Conservation (phyloP, 2,797 vertebrate genomes). For the Kryptopterus vitreolus region DNA sequence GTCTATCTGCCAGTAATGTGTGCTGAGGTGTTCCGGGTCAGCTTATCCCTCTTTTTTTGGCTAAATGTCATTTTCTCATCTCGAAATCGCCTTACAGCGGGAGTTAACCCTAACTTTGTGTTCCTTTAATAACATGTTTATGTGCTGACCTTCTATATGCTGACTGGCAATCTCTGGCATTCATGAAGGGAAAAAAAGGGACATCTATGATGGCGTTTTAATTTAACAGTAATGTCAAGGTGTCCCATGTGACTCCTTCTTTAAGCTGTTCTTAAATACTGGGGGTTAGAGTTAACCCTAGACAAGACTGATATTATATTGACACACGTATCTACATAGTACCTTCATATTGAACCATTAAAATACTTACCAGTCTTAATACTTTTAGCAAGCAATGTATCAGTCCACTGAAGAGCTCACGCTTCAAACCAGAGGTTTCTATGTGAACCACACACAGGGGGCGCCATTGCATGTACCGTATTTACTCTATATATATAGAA, state of each 20-base stretch:
- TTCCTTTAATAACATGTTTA: conserved; percentile 24
- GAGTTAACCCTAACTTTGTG: conserved; percentile 43
- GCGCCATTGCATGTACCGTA: too few relatives aligned
- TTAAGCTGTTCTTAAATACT: background rate
- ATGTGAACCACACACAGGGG: too few relatives aligned
- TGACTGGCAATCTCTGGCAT: background rate
- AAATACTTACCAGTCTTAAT: background rate
- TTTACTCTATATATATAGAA: too few relatives aligned
- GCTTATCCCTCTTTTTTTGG: conserved; percentile 42
- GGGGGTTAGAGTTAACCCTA: too few relatives aligned
- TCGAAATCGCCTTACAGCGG: conserved; percentile 28
- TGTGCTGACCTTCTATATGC: conserved; percentile 8
- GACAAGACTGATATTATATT: background rate
- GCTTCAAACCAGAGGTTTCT: background rate
- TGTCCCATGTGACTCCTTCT: background rate
- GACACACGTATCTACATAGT: background rate
- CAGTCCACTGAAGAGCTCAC: background rate
- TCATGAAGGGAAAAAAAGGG: background rate
- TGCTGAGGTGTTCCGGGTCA: conserved; percentile 30
- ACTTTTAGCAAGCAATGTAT: background rate
- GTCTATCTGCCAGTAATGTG: conserved; percentile 45
- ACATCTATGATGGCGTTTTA: conserved; percentile 1
- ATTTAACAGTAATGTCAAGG: conserved; percentile 1
- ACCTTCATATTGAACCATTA: background rate
- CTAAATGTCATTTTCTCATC: conserved; percentile 53